Conservation (phyloP, 2,888 invertebrate species). For the Rhorus exstirpatorius region DNA sequence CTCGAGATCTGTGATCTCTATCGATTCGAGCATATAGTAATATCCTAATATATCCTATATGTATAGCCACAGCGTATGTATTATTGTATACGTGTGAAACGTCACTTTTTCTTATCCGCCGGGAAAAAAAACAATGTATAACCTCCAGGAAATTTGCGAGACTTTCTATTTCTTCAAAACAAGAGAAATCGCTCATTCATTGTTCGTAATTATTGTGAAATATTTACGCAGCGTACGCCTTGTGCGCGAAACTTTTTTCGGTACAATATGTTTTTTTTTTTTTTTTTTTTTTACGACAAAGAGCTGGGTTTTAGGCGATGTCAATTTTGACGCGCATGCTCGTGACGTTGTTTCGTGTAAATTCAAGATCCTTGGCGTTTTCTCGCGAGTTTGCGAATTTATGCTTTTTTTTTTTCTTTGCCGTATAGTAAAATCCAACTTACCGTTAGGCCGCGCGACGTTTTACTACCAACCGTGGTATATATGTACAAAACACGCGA, state of each 20-base stretch:
- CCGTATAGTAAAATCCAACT: neutral
- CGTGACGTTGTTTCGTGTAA: neutral
- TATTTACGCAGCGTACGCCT: slow-evolving; percentile 12
- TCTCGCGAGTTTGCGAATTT: slow-evolving; percentile 10
- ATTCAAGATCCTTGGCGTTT: neutral
- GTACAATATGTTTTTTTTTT: neutral
- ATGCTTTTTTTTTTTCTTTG: neutral
- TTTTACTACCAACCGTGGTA: slow-evolving; percentile 17
- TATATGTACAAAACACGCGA: slow-evolving; percentile 27
- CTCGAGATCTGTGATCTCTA: slow-evolving; percentile 35
- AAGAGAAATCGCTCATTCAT: slow-evolving; percentile 18
- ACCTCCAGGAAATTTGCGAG: neutral
- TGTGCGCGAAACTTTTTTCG: neutral
- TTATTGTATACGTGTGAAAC: slow-evolving; percentile 42
- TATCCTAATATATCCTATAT: too few relatives aligned
- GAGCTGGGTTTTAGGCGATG: neutral
- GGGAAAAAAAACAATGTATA: slow-evolving; percentile 1
- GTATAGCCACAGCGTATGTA: too few relatives aligned
- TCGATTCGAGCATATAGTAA: slow-evolving; percentile 20
- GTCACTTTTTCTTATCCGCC: slow-evolving; percentile 45
- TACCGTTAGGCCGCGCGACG: slow-evolving; percentile 39
- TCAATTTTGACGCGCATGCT: slow-evolving; percentile 1
- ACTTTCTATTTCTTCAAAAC: neutral
- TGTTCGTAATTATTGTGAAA: slow-evolving; percentile 13
- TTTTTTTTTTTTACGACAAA: slow-evolving; percentile 32